phyloP scores from a whole-genome alignment of 2,888 invertebrate species.

The Agrilus biguttatus region DNA sequence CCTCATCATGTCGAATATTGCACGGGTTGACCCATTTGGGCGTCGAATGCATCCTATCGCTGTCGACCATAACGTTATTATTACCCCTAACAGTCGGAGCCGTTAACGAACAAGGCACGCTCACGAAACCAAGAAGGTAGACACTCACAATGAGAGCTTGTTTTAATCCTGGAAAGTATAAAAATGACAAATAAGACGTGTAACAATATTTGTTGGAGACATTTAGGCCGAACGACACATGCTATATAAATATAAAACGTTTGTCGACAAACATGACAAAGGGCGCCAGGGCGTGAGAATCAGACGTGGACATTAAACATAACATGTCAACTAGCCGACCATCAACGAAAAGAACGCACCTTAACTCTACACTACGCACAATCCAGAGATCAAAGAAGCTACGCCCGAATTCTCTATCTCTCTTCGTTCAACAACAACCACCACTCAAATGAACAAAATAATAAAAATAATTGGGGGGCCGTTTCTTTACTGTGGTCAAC shows the following conservation, averaged over 20 bases:
- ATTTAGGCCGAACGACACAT: slow-evolving; percentile 21
- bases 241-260: slow-evolving; percentile 21
- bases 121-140: slow-evolving; percentile 27
- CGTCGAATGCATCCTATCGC: slow-evolving; percentile 13
- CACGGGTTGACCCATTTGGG: slow-evolving; percentile 34
- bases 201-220: slow-evolving; percentile 16
- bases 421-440: no score
- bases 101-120: slow-evolving; percentile 23
- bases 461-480: no score
- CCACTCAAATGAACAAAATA: no score
- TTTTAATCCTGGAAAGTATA: slow-evolving; percentile 29
- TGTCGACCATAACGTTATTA: slow-evolving; percentile 18
- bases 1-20: slow-evolving; percentile 3
- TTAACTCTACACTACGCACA: no score
- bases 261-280: slow-evolving; percentile 24
- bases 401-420: no score
- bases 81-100: slow-evolving; percentile 20
- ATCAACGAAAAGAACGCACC: no score
- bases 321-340: no score
- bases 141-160: slow-evolving; percentile 29
- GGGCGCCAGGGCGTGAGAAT: slow-evolving; percentile 30
- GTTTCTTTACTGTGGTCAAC: no score
- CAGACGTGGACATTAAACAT: slow-evolving; percentile 11
- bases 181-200: slow-evolving; percentile 13
- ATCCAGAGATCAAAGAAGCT: no score